Evolutionary conservation across 2,888 invertebrate genomes (phyloP).

Genomic region (Petrolisthes manimaculis): DNA sequence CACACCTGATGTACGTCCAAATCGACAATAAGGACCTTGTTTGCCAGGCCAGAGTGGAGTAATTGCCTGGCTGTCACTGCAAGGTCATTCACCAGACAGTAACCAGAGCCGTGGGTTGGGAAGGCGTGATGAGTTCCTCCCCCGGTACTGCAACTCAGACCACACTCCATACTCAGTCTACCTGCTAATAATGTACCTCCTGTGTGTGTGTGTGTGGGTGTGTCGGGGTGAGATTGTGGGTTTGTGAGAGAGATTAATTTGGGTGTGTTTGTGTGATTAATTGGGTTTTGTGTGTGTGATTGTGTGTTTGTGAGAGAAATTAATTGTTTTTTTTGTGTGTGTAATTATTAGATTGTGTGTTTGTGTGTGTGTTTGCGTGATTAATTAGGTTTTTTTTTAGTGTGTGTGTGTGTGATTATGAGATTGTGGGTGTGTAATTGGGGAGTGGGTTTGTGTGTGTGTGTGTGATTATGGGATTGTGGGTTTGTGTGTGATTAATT

Average conservation of each 20-base stretch:
- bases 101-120: constrained; percentile 68
- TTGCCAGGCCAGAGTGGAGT: constrained; percentile 61
- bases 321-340: too few species aligned
- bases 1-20: constrained; percentile 69
- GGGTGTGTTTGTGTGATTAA: too few species aligned
- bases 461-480: too few species aligned
- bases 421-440: too few species aligned
- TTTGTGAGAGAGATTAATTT: not conserved
- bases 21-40: constrained; percentile 68
- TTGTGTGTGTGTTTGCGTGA: too few species aligned
- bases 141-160: constrained; percentile 69
- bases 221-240: not conserved
- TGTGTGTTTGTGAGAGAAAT: too few species aligned
- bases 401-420: too few species aligned
- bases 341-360: too few species aligned
- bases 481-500: too few species aligned
- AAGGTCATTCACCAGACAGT: constrained; percentile 69
- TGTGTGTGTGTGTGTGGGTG: not conserved
- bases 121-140: constrained; percentile 70
- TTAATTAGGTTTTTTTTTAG: too few species aligned
- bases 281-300: too few species aligned
- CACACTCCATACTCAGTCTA: constrained; percentile 67
- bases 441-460: too few species aligned
- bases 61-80: constrained; percentile 68
- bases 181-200: constrained; percentile 68